Conservation (phyloP, 2,888 invertebrate species). For the Coelogynopora nodosa region DNA sequence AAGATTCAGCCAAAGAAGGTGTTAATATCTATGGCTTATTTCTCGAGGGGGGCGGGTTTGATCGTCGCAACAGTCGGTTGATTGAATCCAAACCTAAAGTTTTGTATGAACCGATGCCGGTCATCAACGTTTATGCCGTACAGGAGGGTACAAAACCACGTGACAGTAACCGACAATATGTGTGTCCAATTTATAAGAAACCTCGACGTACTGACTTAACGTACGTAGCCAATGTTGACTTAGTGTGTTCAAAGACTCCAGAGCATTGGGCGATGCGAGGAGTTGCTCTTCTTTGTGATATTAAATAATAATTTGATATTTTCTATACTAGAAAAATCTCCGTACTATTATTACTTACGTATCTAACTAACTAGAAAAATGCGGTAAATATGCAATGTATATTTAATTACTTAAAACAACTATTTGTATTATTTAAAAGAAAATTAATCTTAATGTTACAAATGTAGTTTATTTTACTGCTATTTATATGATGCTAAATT, state of each 20-base stretch:
- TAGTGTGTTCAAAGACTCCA: slow-evolving; percentile 71
- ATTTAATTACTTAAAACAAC: too few species aligned
- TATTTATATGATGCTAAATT: too few species aligned
- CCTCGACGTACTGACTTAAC: slow-evolving; percentile 76
- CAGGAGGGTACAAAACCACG: slow-evolving; percentile 15
- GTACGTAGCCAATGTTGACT: slow-evolving; percentile 68
- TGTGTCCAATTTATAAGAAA: slow-evolving; percentile 86
- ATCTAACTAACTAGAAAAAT: too few species aligned
- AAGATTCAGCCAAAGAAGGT: slow-evolving; percentile 82
- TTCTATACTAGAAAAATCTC: too few species aligned
- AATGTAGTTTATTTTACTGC: too few species aligned
- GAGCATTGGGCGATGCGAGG: slow-evolving; percentile 91
- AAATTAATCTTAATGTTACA: too few species aligned
- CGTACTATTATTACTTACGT: too few species aligned
- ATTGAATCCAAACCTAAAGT: slow-evolving; percentile 78
- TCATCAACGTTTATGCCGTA: slow-evolving; percentile 73
- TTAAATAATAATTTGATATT: slow-evolving; percentile 70
- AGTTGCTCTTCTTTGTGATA: slow-evolving; percentile 91
- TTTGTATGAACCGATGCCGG: slow-evolving; percentile 74
- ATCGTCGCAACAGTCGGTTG: slow-evolving; percentile 70
- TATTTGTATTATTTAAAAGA: too few species aligned
- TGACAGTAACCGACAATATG: slow-evolving; percentile 66
- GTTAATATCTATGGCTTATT: slow-evolving; percentile 79
- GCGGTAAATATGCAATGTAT: too few species aligned
- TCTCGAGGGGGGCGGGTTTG: slow-evolving; percentile 85